phyloP scores from a whole-genome alignment of 1,140 invertebrate genomes.

The Drosophila ogumai region DNA sequence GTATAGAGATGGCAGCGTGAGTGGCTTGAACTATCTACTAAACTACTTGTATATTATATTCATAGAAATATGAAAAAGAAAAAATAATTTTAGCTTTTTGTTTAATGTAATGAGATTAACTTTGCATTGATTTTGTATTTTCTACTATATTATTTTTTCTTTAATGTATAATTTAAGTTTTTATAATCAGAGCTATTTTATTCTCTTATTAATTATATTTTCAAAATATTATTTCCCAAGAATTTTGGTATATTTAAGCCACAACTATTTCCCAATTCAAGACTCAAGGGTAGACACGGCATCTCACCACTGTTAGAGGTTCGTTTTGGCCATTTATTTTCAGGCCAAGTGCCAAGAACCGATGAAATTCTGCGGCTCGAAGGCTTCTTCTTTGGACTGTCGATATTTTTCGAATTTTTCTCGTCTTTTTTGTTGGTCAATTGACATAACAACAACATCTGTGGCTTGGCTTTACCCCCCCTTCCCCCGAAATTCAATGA shows the following conservation, averaged over 20 bases:
- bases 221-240: background rate
- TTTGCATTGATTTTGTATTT: background rate
- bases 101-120: too few species aligned
- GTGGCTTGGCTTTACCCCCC: conserved; percentile 30
- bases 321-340: conserved; percentile 26
- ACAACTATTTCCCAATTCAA: background rate
- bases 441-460: conserved; percentile 45
- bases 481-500: conserved; percentile 13
- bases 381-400: conserved; percentile 23
- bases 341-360: conserved; percentile 46
- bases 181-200: background rate
- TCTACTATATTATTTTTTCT: background rate
- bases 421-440: conserved; percentile 37
- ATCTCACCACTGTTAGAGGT: conserved; percentile 8
- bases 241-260: background rate
- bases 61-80: too few species aligned
- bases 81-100: too few species aligned
- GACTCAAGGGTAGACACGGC: background rate
- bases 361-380: conserved; percentile 43
- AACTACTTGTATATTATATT: too few species aligned
- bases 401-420: conserved; percentile 42
- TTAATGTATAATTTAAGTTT: background rate
- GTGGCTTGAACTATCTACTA: background rate
- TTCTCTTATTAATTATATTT: background rate
- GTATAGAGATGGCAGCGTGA: conserved; percentile 17